phyloP scores from a whole-genome alignment of 2,113 vertebrate species.

The Lepus timidus region DNA sequence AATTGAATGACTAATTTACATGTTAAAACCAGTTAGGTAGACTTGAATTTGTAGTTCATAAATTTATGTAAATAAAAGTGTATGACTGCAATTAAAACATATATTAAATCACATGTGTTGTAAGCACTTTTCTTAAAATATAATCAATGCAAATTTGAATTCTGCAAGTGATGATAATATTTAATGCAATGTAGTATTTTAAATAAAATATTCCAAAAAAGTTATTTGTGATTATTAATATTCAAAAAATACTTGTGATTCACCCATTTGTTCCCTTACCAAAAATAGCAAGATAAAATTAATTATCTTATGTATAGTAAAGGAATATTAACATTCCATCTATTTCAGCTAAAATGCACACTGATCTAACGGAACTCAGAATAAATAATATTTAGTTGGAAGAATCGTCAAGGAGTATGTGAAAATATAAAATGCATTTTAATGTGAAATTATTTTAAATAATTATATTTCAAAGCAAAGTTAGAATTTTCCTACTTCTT shows the following conservation, averaged over 20 bases:
- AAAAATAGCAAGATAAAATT: neutral
- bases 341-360: neutral
- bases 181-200: neutral
- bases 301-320: neutral
- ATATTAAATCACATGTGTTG: neutral
- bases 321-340: neutral
- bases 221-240: neutral
- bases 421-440: neutral
- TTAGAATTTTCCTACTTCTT: neutral
- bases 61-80: neutral
- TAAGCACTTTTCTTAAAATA: neutral
- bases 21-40: neutral
- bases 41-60: neutral
- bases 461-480: neutral
- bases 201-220: neutral
- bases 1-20: neutral
- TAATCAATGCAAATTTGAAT: neutral
- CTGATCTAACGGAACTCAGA: neutral
- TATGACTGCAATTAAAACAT: neutral
- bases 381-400: neutral
- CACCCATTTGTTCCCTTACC: neutral
- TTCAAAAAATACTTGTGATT: neutral
- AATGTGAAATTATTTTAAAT: conserved; percentile 6
- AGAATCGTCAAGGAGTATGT: neutral
- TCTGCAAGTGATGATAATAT: neutral